phyloP scores from a whole-genome alignment of 2,888 invertebrate species.

The Diloba caeruleocephala region DNA sequence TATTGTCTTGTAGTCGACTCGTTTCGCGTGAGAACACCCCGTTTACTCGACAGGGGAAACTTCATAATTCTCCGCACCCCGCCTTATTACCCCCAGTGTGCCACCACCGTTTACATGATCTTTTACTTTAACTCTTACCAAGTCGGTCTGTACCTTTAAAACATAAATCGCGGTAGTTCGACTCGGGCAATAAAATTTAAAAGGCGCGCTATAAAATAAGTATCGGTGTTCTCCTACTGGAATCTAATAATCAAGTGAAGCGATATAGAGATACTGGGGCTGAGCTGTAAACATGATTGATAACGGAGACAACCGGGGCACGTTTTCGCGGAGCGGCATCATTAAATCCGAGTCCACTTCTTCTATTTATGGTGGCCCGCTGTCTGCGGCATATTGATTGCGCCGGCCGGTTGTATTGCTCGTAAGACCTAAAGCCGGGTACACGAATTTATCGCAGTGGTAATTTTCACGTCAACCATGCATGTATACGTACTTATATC shows the following conservation, averaged over 20 bases:
- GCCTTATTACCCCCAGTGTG: constrained; percentile 16
- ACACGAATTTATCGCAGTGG: constrained; percentile 66
- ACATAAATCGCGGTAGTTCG: constrained; percentile 49
- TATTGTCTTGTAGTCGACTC: constrained; percentile 77
- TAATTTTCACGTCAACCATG: constrained; percentile 70
- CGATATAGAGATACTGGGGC: constrained; percentile 58
- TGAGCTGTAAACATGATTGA: constrained; percentile 76
- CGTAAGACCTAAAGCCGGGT: constrained; percentile 56
- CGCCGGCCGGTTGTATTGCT: constrained; percentile 68
- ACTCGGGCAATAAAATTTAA: constrained; percentile 63
- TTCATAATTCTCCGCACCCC: constrained; percentile 70
- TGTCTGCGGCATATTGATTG: constrained; percentile 82
- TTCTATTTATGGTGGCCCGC: constrained; percentile 82
- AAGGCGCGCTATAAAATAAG: constrained; percentile 60
- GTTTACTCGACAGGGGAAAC: constrained; percentile 73
- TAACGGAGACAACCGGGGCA: constrained; percentile 72
- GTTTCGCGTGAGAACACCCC: constrained; percentile 79
- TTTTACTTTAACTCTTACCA: constrained; percentile 33
- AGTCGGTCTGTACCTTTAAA: constrained; percentile 56
- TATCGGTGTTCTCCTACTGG: constrained; percentile 55
- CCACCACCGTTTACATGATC: constrained; percentile 37
- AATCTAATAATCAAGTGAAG: constrained; percentile 71
- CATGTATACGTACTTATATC: constrained; percentile 45
- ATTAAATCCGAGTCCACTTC: constrained; percentile 76
- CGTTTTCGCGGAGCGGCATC: constrained; percentile 74